These are phyloP conservation scores for Mastigias papua DNA, from an alignment of 30 jellyfish, hydroid and myxozoan genomes.

Conservation along the genomic window DNA sequence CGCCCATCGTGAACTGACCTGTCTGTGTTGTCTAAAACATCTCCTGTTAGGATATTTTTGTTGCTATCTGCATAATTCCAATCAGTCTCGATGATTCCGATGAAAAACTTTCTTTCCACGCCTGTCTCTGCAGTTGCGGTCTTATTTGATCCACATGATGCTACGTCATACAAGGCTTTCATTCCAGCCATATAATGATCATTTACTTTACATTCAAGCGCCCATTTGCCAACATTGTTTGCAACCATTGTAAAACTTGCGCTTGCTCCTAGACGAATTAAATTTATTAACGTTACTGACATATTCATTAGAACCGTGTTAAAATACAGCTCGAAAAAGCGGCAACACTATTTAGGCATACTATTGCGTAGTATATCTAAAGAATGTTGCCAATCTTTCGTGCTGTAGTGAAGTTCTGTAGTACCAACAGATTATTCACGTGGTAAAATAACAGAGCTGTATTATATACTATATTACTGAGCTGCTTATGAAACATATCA, in stretches of 20 bases:
- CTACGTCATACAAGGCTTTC: slow-evolving; percentile 50
- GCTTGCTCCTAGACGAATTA: slow-evolving; percentile 41
- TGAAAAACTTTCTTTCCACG: slow-evolving; percentile 23
- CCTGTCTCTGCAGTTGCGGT: not conserved
- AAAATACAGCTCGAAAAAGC: not conserved
- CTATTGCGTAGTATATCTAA: no score
- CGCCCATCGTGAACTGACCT: slow-evolving; percentile 36
- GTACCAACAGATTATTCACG: no score
- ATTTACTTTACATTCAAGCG: slow-evolving; percentile 66
- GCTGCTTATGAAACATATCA: no score
- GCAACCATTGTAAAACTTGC: slow-evolving; percentile 75
- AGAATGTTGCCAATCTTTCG: no score
- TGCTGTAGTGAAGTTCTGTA: no score
- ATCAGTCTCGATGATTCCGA: slow-evolving; percentile 57
- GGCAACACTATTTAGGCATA: not conserved
- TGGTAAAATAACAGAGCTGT: no score
- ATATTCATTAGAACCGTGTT: not conserved
- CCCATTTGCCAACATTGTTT: slow-evolving; percentile 79
- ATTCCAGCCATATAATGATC: slow-evolving; percentile 75
- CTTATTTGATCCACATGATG: slow-evolving; percentile 21
- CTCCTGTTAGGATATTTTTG: slow-evolving; percentile 40
- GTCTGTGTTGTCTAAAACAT: slow-evolving; percentile 28
- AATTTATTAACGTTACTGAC: not conserved
- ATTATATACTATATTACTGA: no score
- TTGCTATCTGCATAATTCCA: slow-evolving; percentile 74